Evolutionary conservation across 1,140 invertebrate genomes (phyloP).

Genomic region (Plodia interpunctella): DNA sequence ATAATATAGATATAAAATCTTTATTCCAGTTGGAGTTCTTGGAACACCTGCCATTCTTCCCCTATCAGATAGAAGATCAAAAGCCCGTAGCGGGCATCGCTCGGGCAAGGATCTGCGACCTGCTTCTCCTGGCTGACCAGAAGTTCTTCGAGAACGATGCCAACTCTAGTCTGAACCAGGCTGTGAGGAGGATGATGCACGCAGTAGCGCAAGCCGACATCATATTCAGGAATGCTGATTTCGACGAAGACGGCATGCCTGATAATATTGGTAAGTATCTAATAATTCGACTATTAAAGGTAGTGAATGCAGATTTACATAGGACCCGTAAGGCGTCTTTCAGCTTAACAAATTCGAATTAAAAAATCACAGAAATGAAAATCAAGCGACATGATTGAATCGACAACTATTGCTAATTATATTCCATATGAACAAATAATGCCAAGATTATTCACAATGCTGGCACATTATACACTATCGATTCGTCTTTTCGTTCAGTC

Average conservation of each 20-base stretch:
- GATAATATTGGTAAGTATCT: conserved; percentile 60
- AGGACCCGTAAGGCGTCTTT: no score
- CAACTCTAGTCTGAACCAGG: conserved; percentile 56
- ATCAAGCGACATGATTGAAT: no score
- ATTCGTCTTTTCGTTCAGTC: no score
- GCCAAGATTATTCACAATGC: no score
- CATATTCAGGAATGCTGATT: conserved; percentile 63
- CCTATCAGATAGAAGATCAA: conserved; percentile 41
- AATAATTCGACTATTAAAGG: no score
- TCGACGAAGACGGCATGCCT: conserved; percentile 61
- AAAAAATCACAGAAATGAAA: no score
- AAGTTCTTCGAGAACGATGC: conserved; percentile 61
- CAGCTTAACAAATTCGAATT: no score
- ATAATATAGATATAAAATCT: no score
- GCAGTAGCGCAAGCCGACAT: conserved; percentile 62
- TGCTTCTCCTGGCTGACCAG: conserved; percentile 57
- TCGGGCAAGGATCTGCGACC: conserved; percentile 52
- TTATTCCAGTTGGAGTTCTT: conserved; percentile 10
- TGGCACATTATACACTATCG: no score
- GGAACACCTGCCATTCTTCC: conserved; percentile 30
- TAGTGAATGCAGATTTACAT: no score
- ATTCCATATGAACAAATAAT: no score
- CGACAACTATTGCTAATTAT: no score
- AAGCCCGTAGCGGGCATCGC: conserved; percentile 36
- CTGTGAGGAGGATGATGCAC: conserved; percentile 58